phyloP scores from a whole-genome alignment of 2,113 vertebrate species.

The Dicaeum eximium region DNA sequence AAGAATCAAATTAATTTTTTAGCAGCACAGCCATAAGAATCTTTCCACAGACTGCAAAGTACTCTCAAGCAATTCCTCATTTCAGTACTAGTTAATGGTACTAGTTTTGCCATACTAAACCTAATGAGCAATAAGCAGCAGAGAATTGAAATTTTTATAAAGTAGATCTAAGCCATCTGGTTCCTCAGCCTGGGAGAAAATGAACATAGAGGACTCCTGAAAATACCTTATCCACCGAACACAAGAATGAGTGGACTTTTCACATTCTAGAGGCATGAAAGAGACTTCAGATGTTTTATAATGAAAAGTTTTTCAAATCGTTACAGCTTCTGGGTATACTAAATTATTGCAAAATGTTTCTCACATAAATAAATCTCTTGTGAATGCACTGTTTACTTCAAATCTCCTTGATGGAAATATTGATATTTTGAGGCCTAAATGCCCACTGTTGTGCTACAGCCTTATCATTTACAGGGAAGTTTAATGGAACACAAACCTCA shows the following conservation, averaged over 20 bases:
- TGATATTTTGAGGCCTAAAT: neutral
- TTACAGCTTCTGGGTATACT: rapidly evolving
- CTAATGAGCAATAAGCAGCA: neutral
- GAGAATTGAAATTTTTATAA: neutral
- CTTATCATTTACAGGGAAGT: neutral
- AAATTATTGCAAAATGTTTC: neutral
- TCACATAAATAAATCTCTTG: neutral
- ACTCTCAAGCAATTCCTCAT: neutral
- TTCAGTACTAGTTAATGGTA: neutral
- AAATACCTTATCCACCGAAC: neutral
- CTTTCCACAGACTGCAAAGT: neutral
- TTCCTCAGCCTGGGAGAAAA: neutral
- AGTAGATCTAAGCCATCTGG: neutral
- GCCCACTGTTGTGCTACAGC: neutral
- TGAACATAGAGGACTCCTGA: neutral
- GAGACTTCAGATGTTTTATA: neutral
- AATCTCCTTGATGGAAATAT: neutral
- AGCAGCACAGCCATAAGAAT: neutral
- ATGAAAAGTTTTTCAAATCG: neutral
- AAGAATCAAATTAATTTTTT: neutral
- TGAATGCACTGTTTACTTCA: neutral
- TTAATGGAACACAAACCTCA: neutral
- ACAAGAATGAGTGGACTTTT: neutral
- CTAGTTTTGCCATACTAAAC: neutral
- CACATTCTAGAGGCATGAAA: neutral